Base-by-base conservation (phyloP, 2,797 vertebrate species). In the Gymnoscopelus microlampas region DNA sequence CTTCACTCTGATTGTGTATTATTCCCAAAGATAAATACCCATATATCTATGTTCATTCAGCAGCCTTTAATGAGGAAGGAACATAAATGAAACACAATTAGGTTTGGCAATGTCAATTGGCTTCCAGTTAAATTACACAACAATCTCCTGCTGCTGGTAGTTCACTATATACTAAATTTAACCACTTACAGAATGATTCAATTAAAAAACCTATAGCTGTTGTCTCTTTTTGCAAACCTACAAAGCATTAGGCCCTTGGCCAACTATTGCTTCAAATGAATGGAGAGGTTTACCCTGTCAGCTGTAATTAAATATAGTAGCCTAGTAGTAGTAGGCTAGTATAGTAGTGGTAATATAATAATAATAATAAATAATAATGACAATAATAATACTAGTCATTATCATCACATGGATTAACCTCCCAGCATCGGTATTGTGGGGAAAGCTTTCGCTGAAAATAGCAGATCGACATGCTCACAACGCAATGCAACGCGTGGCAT, bases 111-210 rank as follows among this genome's bases (percentile, higher is more conserved):
- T 62, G 54, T 55, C 51, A 83, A 61, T 24, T 48, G 53, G 10
- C 57, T 56, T 62, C 54, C 48, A 64, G 65, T 61, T 70, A 70
- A 79, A 72, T 78, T 71, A 66, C 68, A 65, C 12, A 32, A 63
- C 63, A 73, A 63, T 48, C 24, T 66, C 39, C 57, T 15, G 59
- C 77, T 67, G 60, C 71, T 63, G 53, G 64, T 15, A 61, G 63
- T 61, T 70, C 53, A 51, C 55, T 53, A 19, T 19, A 54, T 76
- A 67, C 73, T 76, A 8, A 67, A 59, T 66, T 39, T 58, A 62
- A 58, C 73, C 26, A 32, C 50, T 26, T 13, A 19, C 23, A 47
- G 26, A 3, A 51, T 51, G 56, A 70, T 64, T 58, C 7, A 56
- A 70, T 70, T 53, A 24, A 7, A 67, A 76, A 76, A 80, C 48